Percentiles rank a stretch among this genome's conserved stretches.
Conservation (phyloP, 2,797 vertebrate genomes). For the Lacerta bilineata region DNA sequence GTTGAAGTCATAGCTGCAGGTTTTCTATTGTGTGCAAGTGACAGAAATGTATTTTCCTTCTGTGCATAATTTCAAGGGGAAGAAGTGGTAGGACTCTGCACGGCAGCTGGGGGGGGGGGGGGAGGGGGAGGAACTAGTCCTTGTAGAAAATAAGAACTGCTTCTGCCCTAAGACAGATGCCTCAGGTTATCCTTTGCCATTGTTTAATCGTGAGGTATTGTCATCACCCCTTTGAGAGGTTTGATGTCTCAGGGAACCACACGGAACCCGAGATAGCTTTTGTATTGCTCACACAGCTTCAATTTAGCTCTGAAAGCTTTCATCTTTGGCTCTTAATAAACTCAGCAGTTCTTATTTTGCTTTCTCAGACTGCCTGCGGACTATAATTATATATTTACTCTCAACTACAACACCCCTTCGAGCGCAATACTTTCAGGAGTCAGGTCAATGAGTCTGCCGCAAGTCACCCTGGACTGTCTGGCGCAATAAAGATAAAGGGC, state of each 20-base stretch:
- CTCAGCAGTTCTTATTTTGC: background rate
- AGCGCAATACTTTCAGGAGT: conserved; percentile 32
- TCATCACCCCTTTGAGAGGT: background rate
- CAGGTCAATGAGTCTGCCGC: conserved; percentile 28
- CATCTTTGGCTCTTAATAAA: conserved; percentile 45
- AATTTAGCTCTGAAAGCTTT: conserved; percentile 33
- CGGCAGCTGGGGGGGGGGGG: too few relatives aligned
- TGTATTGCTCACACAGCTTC: conserved; percentile 23
- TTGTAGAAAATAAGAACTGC: background rate
- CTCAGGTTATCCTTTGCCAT: conserved; percentile 14
- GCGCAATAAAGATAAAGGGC: background rate
- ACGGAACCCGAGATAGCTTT: conserved; percentile 19
- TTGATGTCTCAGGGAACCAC: conserved; percentile 11
- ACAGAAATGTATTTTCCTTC: background rate
- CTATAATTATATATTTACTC: conserved; percentile 30
- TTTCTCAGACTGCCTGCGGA: conserved; percentile 5
- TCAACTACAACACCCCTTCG: conserved; percentile 11
- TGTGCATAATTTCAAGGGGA: background rate
- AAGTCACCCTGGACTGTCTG: conserved; percentile 28
- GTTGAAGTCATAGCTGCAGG: background rate
- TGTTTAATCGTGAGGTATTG: conserved; percentile 21
- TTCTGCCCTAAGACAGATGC: background rate
- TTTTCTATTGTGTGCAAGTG: background rate
- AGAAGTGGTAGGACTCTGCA: too few relatives aligned
- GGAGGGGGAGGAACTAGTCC: background rate